Evolutionary conservation across 2,113 vertebrate genomes (phyloP).

Genomic region (Mesoclemmys tuberculata): DNA sequence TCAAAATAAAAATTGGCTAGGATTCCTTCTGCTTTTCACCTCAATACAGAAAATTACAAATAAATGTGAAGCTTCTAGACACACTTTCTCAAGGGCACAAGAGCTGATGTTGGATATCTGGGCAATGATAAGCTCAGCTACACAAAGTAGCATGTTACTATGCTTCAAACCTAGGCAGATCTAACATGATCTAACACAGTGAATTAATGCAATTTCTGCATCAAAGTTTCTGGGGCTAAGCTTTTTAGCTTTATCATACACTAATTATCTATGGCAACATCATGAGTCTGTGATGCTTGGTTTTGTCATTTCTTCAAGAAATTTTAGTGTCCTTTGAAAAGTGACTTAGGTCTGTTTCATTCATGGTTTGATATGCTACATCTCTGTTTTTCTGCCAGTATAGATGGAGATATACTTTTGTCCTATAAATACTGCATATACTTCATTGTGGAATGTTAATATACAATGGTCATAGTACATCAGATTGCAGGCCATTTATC

Average conservation of each 20-base stretch:
- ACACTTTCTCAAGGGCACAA: neutral
- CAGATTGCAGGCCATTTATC: neutral
- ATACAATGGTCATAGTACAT: accelerated
- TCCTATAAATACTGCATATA: neutral
- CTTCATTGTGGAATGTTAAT: neutral
- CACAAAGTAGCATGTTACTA: neutral
- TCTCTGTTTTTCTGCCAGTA: neutral
- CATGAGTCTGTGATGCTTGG: neutral
- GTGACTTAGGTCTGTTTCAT: no score
- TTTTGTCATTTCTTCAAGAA: no score
- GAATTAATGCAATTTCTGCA: neutral
- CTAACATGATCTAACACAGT: neutral
- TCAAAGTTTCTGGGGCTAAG: neutral
- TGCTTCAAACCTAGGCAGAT: no score
- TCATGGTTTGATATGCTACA: neutral
- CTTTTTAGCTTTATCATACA: neutral
- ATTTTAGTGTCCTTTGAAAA: no score
- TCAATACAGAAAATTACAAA: neutral
- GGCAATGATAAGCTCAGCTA: neutral
- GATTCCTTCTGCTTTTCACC: neutral
- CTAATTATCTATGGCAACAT: neutral
- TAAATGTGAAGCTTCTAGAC: neutral
- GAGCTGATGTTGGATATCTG: neutral
- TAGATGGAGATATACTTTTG: neutral
- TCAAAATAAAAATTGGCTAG: neutral